A percentile compares a stretch with the other conserved stretches of the same genome.
Conservation (phyloP, 1,140 invertebrate species). For the Drosophila sechellia region DNA sequence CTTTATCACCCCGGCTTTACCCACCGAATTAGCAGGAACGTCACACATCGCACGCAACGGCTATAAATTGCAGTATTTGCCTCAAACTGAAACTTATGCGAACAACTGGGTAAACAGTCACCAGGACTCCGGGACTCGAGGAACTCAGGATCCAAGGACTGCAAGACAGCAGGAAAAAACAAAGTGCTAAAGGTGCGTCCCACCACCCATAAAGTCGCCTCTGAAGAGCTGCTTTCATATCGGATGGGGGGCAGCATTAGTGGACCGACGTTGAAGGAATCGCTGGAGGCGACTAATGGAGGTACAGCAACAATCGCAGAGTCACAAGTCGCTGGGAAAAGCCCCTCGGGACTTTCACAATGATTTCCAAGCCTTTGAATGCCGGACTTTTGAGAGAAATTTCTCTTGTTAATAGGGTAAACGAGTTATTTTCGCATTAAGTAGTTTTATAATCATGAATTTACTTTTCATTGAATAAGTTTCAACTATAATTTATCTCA, state of each 20-base stretch:
- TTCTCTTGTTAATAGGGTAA: background rate
- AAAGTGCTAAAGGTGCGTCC: slow-evolving; percentile 44
- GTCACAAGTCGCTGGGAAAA: slow-evolving; percentile 14
- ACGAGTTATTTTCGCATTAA: background rate
- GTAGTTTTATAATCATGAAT: background rate
- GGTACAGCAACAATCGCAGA: background rate
- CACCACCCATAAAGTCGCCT: slow-evolving; percentile 27
- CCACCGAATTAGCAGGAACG: slow-evolving; percentile 38
- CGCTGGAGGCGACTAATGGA: slow-evolving; percentile 13
- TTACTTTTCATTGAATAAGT: background rate
- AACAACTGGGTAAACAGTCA: slow-evolving; percentile 41
- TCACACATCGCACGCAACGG: slow-evolving; percentile 13
- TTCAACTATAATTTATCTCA: background rate
- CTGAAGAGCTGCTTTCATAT: slow-evolving; percentile 20
- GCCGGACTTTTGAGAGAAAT: background rate
- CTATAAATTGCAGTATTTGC: slow-evolving; percentile 67
- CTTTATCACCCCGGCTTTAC: slow-evolving; percentile 34
- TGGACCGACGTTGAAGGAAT: slow-evolving; percentile 30
- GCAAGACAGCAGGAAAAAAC: slow-evolving; percentile 13
- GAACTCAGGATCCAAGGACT: slow-evolving; percentile 1
- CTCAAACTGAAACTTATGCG: slow-evolving; percentile 58
- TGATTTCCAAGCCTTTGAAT: slow-evolving; percentile 3
- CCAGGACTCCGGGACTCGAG: background rate
- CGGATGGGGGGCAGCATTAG: slow-evolving; percentile 34
- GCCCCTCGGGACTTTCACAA: background rate